A percentile compares a stretch with the other conserved stretches of the same genome.
Conservation (phyloP, 2,888 invertebrate genomes). For the Dusona sp. region DNA sequence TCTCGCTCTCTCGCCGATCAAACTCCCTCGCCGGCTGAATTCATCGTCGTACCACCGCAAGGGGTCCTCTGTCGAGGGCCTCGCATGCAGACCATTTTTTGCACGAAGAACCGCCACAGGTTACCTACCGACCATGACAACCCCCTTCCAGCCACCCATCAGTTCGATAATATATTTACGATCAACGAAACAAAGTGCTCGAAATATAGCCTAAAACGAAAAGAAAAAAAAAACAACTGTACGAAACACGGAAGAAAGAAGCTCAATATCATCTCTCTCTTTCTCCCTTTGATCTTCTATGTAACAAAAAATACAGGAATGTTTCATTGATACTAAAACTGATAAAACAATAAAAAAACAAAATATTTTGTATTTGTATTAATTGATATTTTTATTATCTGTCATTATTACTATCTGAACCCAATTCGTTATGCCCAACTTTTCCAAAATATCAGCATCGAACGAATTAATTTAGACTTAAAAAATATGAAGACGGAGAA, state of each 20-base stretch:
- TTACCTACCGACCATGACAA: constrained; percentile 18
- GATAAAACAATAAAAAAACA: neutral
- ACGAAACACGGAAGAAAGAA: constrained; percentile 17
- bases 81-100: constrained; percentile 80
- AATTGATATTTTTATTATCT: neutral
- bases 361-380: neutral
- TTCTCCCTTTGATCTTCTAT: neutral
- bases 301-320: neutral
- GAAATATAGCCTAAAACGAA: constrained; percentile 13
- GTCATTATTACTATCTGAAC: neutral
- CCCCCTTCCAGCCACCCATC: constrained; percentile 37
- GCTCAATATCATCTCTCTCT: neutral
- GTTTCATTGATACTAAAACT: neutral
- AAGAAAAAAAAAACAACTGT: constrained; percentile 23
- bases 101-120: constrained; percentile 54
- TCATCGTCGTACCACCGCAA: constrained; percentile 62
- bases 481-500: neutral
- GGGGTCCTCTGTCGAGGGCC: constrained; percentile 63
- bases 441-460: no score
- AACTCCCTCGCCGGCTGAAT: constrained; percentile 51
- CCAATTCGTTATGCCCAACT: no score
- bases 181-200: constrained; percentile 69
- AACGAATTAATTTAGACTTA: neutral
- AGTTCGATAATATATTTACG: constrained; percentile 75
- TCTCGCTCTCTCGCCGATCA: constrained; percentile 56